phyloP scores from a whole-genome alignment of 2,113 vertebrate species.

The Prinia subflava region DNA sequence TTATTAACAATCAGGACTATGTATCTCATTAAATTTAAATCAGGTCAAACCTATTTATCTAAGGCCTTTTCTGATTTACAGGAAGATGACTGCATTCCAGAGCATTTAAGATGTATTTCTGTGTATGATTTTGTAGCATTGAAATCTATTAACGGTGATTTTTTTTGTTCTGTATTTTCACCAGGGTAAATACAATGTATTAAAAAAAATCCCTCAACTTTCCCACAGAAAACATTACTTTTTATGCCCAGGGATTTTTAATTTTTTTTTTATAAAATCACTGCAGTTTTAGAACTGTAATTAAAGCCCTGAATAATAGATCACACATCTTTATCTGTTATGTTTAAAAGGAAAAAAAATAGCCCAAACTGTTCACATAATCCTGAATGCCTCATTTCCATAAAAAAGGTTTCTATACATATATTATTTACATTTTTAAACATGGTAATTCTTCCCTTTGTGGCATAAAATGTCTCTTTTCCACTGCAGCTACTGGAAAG shows the following conservation, averaged over 20 bases:
- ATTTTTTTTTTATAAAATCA: constrained; percentile 44
- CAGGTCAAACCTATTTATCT: constrained; percentile 20
- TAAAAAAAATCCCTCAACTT: constrained; percentile 50
- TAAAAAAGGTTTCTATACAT: constrained; percentile 71
- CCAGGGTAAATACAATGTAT: constrained; percentile 2
- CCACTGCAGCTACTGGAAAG: constrained; percentile 66
- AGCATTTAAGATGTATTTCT: neutral
- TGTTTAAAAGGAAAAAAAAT: constrained; percentile 55
- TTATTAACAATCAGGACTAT: constrained; percentile 42
- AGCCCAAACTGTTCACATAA: constrained; percentile 59
- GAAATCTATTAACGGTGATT: neutral
- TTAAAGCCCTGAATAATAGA: constrained; percentile 72
- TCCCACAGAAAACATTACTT: constrained; percentile 56
- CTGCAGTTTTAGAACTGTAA: constrained; percentile 68
- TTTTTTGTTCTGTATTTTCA: constrained; percentile 31
- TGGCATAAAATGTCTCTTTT: constrained; percentile 62
- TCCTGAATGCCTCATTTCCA: constrained; percentile 71
- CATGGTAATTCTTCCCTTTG: constrained; percentile 68
- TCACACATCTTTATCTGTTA: constrained; percentile 53
- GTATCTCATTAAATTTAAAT: constrained; percentile 35
- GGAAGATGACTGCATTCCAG: neutral
- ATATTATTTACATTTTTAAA: constrained; percentile 77
- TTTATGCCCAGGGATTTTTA: constrained; percentile 45
- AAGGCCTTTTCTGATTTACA: constrained; percentile 12
- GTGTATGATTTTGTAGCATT: neutral